phyloP scores from a whole-genome alignment of 2,113 vertebrate species.

The Bothrops jararaca region DNA sequence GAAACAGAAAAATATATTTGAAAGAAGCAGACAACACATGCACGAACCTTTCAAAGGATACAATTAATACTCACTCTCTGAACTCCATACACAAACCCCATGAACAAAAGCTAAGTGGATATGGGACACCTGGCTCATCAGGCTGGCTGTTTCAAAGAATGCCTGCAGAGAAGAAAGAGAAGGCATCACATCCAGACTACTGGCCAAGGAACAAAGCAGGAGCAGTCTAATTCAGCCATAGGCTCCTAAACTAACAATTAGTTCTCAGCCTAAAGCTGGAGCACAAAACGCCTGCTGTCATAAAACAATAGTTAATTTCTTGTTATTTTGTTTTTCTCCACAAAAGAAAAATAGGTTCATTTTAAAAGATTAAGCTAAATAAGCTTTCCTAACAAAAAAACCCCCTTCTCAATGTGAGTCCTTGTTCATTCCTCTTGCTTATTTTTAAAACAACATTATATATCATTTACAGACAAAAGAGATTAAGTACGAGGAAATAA shows the following conservation, averaged over 20 bases:
- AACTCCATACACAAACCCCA: constrained; percentile 85
- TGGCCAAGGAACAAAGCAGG: background rate
- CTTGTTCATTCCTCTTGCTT: background rate
- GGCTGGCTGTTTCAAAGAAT: constrained; percentile 89
- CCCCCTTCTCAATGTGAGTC: background rate
- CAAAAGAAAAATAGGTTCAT: background rate
- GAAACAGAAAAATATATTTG: background rate
- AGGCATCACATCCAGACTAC: background rate
- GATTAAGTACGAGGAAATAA: background rate
- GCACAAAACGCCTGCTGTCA: background rate
- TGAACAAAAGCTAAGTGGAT: constrained; percentile 89
- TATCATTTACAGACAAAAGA: background rate
- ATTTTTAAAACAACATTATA: background rate
- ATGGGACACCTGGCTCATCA: constrained; percentile 94
- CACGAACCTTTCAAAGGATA: rapidly evolving
- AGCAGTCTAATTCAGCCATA: background rate
- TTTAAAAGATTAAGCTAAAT: background rate
- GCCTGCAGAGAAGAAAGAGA: constrained; percentile 65
- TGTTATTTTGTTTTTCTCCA: background rate
- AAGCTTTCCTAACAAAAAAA: background rate
- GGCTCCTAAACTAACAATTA: background rate
- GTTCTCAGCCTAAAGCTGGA: background rate
- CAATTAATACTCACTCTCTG: constrained; percentile 80
- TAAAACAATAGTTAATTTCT: background rate
- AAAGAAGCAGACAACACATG: background rate